Conservation (phyloP, 2,888 invertebrate genomes). For the Epinotia bilunana region DNA sequence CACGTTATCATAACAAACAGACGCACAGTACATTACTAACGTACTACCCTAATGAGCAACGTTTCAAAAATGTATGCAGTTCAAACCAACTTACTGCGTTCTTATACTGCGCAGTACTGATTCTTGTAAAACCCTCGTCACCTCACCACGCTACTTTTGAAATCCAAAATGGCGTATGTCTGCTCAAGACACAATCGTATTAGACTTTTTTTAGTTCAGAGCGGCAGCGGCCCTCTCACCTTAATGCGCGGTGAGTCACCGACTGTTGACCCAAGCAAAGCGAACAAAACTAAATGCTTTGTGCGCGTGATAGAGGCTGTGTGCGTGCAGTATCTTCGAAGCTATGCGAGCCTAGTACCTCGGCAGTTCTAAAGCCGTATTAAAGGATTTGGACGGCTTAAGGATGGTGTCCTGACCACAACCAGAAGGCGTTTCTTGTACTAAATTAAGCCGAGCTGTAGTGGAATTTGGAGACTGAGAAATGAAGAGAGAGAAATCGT, state of each 20-base stretch:
- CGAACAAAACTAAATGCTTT: constrained; percentile 50
- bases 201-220: constrained; percentile 8
- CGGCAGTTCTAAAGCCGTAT: constrained; percentile 47
- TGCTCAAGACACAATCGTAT: not conserved
- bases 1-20: constrained; percentile 42
- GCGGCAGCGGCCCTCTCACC: constrained; percentile 38
- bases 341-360: constrained; percentile 58
- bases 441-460: not conserved
- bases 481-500: too few species aligned
- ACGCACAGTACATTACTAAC: constrained; percentile 30
- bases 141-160: constrained; percentile 24
- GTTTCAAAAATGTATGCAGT: constrained; percentile 1
- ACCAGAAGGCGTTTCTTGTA: constrained; percentile 3
- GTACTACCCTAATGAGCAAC: not conserved
- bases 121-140: constrained; percentile 42
- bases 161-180: constrained; percentile 14
- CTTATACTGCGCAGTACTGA: not conserved
- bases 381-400: constrained; percentile 47
- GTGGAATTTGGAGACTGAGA: not conserved
- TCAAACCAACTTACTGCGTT: constrained; percentile 16
- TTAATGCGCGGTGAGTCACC: constrained; percentile 49
- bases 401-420: constrained; percentile 23
- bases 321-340: constrained; percentile 51
- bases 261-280: constrained; percentile 50
- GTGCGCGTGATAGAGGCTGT: constrained; percentile 48